Evolutionary conservation across 1,140 invertebrate species (phyloP).

Genomic region (Lasaia peninsularis): DNA sequence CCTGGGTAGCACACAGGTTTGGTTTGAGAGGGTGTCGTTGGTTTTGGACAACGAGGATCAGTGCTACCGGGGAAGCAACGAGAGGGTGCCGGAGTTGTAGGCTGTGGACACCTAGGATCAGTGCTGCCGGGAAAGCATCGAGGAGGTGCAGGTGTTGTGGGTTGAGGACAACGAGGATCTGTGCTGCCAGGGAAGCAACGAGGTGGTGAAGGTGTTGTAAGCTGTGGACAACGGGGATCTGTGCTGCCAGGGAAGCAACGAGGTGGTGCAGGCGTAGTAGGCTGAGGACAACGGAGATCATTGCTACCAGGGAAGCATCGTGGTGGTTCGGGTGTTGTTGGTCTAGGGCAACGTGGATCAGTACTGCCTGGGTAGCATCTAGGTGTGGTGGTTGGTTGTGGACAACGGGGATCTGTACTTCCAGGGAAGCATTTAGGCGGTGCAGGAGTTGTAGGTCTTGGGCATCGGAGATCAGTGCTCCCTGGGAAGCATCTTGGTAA

Average conservation of each 20-base stretch:
- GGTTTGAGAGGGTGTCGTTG: constrained; percentile 29
- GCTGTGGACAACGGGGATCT: constrained; percentile 55
- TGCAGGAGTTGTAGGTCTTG: constrained; percentile 33
- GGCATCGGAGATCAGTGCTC: constrained; percentile 61
- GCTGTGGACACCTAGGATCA: constrained; percentile 45
- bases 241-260: constrained; percentile 53
- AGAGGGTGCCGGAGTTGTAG: too few relatives aligned
- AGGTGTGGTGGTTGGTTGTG: constrained; percentile 41
- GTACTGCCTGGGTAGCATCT: constrained; percentile 64
- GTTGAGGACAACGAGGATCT: constrained; percentile 36
- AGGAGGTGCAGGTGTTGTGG: background rate
- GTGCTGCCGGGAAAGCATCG: constrained; percentile 33
- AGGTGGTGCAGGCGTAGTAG: constrained; percentile 11
- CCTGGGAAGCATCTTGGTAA: constrained; percentile 58
- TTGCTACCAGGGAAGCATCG: constrained; percentile 55
- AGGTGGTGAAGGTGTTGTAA: constrained; percentile 17
- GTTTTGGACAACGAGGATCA: constrained; percentile 8
- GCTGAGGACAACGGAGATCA: constrained; percentile 46
- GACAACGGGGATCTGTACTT: constrained; percentile 60
- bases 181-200: constrained; percentile 1
- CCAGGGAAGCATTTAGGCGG: constrained; percentile 59
- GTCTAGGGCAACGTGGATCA: constrained; percentile 62
- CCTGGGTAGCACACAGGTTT: constrained; percentile 38
- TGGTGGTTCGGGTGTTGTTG: constrained; percentile 31
- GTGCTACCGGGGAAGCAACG: too few relatives aligned